These are phyloP conservation scores for Drosophila affinis DNA, from an alignment of 2,888 invertebrate genomes.

Conservation along the genomic window DNA sequence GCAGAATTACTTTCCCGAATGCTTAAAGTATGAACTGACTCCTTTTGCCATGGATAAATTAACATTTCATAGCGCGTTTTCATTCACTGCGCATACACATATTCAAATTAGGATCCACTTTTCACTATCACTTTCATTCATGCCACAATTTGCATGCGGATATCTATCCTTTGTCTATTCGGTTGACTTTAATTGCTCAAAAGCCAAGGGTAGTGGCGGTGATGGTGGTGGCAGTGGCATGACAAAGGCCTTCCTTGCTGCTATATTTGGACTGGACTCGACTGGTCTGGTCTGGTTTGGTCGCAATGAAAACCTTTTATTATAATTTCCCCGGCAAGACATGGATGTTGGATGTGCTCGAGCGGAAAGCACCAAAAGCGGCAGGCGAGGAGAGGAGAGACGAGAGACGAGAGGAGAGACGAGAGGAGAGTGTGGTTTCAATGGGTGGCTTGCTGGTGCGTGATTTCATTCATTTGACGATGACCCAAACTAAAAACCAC, in stretches of 20 bases:
- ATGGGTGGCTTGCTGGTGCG: slow-evolving; percentile 38
- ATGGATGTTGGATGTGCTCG: slow-evolving; percentile 49
- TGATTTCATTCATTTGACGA: slow-evolving; percentile 62
- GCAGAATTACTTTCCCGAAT: background rate
- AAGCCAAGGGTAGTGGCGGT: slow-evolving; percentile 44
- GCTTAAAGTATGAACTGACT: background rate
- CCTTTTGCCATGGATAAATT: background rate
- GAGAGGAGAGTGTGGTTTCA: background rate
- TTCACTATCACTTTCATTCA: background rate
- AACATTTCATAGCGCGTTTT: background rate
- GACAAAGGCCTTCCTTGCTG: background rate
- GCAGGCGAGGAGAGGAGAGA: slow-evolving; percentile 3
- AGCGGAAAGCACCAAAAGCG: slow-evolving; percentile 67
- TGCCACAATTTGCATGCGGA: background rate
- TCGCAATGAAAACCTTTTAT: slow-evolving; percentile 73
- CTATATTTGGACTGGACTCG: slow-evolving; percentile 43
- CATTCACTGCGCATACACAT: background rate
- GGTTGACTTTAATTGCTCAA: slow-evolving; percentile 67
- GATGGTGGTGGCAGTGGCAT: slow-evolving; percentile 46
- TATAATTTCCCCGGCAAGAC: slow-evolving; percentile 71
- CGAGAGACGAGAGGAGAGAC: background rate
- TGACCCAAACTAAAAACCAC: slow-evolving; percentile 72
- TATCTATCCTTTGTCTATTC: slow-evolving; percentile 39
- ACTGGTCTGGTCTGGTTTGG: slow-evolving; percentile 50
- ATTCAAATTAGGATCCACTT: background rate